A percentile compares a stretch with the other conserved stretches of the same genome.
Evolutionary conservation across 1,140 invertebrate genomes (phyloP).

Genomic region (Drosophila insularis): DNA sequence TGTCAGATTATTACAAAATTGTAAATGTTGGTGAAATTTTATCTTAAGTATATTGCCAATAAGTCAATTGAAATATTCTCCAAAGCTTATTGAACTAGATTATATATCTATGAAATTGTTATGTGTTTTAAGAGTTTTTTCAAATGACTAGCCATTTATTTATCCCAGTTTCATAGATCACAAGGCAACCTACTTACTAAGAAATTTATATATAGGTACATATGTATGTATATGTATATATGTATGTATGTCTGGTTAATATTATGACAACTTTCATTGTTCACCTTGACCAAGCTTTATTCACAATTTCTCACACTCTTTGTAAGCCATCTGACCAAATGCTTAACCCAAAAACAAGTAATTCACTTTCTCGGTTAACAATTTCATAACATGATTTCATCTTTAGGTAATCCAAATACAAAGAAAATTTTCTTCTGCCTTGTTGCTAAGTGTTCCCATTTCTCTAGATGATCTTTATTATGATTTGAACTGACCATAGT

Average conservation of each 20-base stretch:
- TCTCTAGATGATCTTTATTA: conserved; percentile 11
- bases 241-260: neutral
- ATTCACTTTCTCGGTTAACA: neutral
- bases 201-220: conserved; percentile 25
- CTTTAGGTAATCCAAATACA: conserved; percentile 14
- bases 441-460: conserved; percentile 53
- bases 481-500: conserved; percentile 67
- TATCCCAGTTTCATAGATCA: conserved; percentile 23
- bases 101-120: too few relatives aligned
- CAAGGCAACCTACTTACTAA: conserved; percentile 35
- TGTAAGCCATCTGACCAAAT: neutral
- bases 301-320: neutral
- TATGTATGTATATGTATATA: too few relatives aligned
- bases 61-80: too few relatives aligned
- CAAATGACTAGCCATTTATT: neutral
- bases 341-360: neutral
- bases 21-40: too few relatives aligned
- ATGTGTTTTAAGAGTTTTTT: too few relatives aligned
- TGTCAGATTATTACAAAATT: too few relatives aligned
- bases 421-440: conserved; percentile 20
- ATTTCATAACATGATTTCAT: conserved; percentile 42
- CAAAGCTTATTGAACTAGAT: too few relatives aligned
- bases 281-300: conserved; percentile 41
- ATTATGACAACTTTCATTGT: conserved; percentile 22
- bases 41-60: too few relatives aligned